Evolutionary conservation across 2,113 vertebrate species (phyloP), one percentile per base, ranked within the genome.

Genomic region (Condylura cristata): DNA sequence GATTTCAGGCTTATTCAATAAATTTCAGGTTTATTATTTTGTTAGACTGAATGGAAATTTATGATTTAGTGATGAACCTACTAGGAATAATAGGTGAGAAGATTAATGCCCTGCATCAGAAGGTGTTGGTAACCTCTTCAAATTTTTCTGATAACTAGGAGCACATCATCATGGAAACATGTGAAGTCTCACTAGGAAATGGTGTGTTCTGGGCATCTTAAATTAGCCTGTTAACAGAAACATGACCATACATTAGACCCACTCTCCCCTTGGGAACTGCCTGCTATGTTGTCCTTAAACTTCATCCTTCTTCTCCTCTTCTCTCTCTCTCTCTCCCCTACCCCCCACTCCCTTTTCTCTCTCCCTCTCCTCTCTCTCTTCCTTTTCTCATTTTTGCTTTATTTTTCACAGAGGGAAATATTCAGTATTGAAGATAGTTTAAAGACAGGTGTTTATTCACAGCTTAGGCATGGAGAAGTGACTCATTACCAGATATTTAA

Each of bases 401-500:
- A 74, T 34, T 76, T 89, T 81, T 41, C 13, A 51, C 44, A 60
- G 32, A 41, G 5, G 28, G 66, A 90, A 72, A 61, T 68, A 68
- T 11, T 68, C n/a, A 16, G 65, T 10, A 14, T 88, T 85, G 39
- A 89, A 46, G 30, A 89, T 16, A 91, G 20, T 61, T 89, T 53
- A 9, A 95, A 86, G 68, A 41, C 8, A 89, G 56, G 13, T 12
- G 9, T 91, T 78, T 74, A 89, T 28, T 86, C 37, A 26, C n/a
- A 82, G n/a, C 71, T 87, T 92, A 51, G 18, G 11, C 24, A 80
- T 39, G 58, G 4, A 92, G 48, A 95, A 87, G 22, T 24, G 37
- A 58, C 53, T 84, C 24, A 80, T 85, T 68, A 56, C 28, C 22
- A 95, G 6, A 82, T 92, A 81, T 76, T 92, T 95, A 32, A 44